Conservation (phyloP, 2,888 invertebrate species). For the Epinotia bilunana region DNA sequence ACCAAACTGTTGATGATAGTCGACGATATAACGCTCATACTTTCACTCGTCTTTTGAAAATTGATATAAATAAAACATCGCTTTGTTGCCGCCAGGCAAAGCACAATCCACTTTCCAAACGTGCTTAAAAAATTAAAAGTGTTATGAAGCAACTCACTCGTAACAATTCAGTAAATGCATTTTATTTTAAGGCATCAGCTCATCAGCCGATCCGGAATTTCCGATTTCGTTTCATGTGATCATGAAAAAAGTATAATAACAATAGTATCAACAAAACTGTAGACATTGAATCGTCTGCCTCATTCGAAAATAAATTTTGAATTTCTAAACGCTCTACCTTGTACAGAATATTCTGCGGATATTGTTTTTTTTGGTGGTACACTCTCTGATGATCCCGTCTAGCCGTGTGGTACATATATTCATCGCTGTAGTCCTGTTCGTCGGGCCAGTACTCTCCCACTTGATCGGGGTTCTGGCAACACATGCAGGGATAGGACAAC, state of each 20-base stretch:
- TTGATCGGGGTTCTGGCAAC: constrained; percentile 70
- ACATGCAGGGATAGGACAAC: constrained; percentile 69
- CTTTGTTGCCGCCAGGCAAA: not conserved
- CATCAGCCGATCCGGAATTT: not conserved
- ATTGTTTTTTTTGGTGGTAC: constrained; percentile 81
- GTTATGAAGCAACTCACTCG: not conserved
- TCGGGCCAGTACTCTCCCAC: constrained; percentile 76
- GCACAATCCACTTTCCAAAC: not conserved
- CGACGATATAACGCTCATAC: too few relatives aligned
- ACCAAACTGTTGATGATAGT: too few relatives aligned
- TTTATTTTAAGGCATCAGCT: not conserved
- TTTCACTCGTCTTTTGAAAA: too few relatives aligned
- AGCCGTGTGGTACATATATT: constrained; percentile 83
- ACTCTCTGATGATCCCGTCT: constrained; percentile 77
- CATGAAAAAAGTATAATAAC: not conserved
- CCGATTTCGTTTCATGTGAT: not conserved
- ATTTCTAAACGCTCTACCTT: constrained; percentile 69
- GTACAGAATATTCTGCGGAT: constrained; percentile 81
- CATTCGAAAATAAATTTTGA: constrained; percentile 38
- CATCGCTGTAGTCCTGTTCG: constrained; percentile 79
- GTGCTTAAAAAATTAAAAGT: not conserved
- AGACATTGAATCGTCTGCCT: constrained; percentile 7
- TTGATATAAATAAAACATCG: too few relatives aligned
- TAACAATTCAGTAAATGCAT: not conserved
- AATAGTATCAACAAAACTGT: not conserved